Evolutionary conservation across 2,113 vertebrate genomes (phyloP), one percentile per base, ranked within the genome.

Genomic region (Hemiprocne comata): DNA sequence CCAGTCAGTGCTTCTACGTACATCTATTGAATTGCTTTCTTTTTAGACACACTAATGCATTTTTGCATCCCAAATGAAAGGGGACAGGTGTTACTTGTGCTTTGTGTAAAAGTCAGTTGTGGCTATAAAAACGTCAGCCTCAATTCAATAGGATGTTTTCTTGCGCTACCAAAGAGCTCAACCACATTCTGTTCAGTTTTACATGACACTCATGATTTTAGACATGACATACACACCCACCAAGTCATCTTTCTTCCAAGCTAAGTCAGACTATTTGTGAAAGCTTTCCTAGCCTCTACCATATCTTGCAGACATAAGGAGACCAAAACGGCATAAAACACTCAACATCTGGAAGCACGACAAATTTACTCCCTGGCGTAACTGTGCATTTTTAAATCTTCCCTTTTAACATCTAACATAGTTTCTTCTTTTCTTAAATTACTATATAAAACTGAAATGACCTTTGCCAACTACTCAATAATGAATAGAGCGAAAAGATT

Each of bases 231-330:
- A 64, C 2, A 1, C 3, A 67, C 10, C n/a, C 33, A 88, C 26
- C 13, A n/a, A 57, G 44, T 33, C 18, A 78, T 3, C 15, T 7
- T 42, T 85, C 48, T 71, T 78, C 33, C 66, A 93, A 48, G 57
- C 31, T 17, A 77, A 42, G 55, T 44, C 55, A 74, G 7, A 42
- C 38, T 44, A 31, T 24, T 53, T 64, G 54, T 21, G 17, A 36
- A 94, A 76, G 21, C 31, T 26, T 85, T 89, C 70, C 16, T 16
- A 64, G 24, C 9, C 12, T 69, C 72, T 54, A 57, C 24, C 4
- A 0, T 24, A 44, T 17, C 26, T 79, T 85, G 65, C 11, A 72
- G 11, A 38, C 23, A 26, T 0, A 51, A 18, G 0, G 0, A 36
- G 33, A 87, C 21, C 20, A 57, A 66, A 93, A 53, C 1, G 0